These are phyloP conservation scores for Ctenopoma kingsleyae DNA, from an alignment of 2,797 vertebrate genomes.

Conservation along the genomic window DNA sequence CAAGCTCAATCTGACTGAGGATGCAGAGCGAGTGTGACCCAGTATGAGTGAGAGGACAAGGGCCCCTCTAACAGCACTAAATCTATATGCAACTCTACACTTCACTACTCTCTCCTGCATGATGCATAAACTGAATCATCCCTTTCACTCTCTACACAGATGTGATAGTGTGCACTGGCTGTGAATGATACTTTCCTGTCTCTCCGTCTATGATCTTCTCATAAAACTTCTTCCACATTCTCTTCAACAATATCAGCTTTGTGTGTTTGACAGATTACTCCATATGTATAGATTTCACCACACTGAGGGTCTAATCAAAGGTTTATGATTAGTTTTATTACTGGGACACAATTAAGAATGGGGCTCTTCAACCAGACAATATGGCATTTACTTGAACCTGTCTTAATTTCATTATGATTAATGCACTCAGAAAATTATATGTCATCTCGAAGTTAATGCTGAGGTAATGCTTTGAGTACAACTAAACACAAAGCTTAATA, in stretches of 20 bases:
- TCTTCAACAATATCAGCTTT: conserved; percentile 30
- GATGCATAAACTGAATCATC: conserved; percentile 81
- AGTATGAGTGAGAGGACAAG: conserved; percentile 68
- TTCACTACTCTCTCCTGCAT: conserved; percentile 72
- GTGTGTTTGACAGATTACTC: conserved; percentile 17
- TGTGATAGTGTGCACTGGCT: conserved; percentile 69
- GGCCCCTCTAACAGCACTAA: conserved; percentile 71
- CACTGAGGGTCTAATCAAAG: conserved; percentile 2
- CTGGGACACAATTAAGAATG: not conserved
- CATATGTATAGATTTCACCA: not conserved
- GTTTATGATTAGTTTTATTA: conserved; percentile 4
- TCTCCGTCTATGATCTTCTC: conserved; percentile 55
- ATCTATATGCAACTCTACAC: conserved; percentile 79
- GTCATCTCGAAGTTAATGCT: not conserved
- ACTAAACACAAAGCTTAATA: not conserved
- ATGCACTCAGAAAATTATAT: not conserved
- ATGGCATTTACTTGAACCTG: not conserved
- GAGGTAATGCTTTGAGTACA: not conserved
- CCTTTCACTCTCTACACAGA: conserved; percentile 77
- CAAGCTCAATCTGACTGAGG: conserved; percentile 46
- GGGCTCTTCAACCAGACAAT: not conserved
- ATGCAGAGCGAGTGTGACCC: conserved; percentile 47
- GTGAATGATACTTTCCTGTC: conserved; percentile 60
- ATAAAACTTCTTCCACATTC: conserved; percentile 25
- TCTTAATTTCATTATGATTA: not conserved